Evolutionary conservation across 1,140 invertebrate genomes (phyloP).

Genomic region (Scaptomyza montana): DNA sequence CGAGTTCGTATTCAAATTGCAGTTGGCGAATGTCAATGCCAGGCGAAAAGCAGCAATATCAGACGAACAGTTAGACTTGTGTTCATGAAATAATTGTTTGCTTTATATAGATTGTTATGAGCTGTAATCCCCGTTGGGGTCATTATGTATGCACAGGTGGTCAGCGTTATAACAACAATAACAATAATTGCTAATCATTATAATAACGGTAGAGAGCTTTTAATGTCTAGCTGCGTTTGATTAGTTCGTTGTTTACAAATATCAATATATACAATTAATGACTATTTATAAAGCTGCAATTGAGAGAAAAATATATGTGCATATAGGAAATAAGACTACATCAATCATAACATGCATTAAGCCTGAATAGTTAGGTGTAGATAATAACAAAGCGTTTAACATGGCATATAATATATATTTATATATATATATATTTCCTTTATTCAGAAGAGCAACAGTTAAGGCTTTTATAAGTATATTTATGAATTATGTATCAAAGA

Average conservation of each 20-base stretch:
- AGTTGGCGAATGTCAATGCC: conserved; percentile 33
- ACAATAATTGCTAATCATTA: conserved; percentile 33
- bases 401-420: no score
- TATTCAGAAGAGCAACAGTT: background rate
- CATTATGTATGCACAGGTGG: conserved; percentile 62
- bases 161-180: conserved; percentile 23
- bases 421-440: no score
- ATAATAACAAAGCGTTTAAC: no score
- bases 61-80: conserved; percentile 34
- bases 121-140: conserved; percentile 11
- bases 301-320: background rate
- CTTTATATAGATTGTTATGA: conserved; percentile 24
- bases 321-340: conserved; percentile 4
- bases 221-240: conserved; percentile 68
- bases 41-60: conserved; percentile 21
- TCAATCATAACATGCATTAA: no score
- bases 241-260: conserved; percentile 56
- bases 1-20: conserved; percentile 17
- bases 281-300: conserved; percentile 38
- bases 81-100: conserved; percentile 30
- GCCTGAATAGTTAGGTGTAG: no score
- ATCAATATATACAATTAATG: conserved; percentile 47
- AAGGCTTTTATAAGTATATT: background rate
- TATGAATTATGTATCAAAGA: background rate
- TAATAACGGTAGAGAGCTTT: conserved; percentile 58